Percentiles rank a stretch among this genome's conserved stretches.
Conservation (phyloP, 1,140 invertebrate species). For the Mamestra configurata region DNA sequence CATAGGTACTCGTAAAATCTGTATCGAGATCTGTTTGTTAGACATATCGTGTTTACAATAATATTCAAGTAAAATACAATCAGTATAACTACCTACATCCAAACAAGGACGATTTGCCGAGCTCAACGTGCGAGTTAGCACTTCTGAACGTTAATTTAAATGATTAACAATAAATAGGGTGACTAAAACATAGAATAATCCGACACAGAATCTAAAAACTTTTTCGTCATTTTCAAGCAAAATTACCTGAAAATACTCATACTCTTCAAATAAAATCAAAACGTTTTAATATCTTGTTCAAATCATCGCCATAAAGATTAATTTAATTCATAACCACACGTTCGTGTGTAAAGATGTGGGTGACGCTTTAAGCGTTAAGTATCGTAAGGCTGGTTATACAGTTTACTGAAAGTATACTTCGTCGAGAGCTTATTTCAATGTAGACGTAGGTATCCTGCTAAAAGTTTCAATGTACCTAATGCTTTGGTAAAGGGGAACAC, state of each 20-base stretch:
- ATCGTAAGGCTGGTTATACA: slow-evolving; percentile 52
- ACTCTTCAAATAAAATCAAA: slow-evolving; percentile 63
- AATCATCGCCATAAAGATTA: slow-evolving; percentile 72
- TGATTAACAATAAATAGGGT: too few species aligned
- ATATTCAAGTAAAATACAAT: too few species aligned
- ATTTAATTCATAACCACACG: slow-evolving; percentile 83
- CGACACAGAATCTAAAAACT: not conserved
- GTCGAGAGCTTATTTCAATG: slow-evolving; percentile 16
- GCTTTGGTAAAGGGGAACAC: not conserved
- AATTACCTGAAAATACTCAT: not conserved
- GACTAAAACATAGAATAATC: not conserved
- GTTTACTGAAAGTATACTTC: not conserved
- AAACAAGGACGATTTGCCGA: too few species aligned
- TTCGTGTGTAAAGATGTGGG: slow-evolving; percentile 72
- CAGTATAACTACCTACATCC: too few species aligned
- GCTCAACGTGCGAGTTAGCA: too few species aligned
- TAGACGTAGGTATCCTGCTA: not conserved
- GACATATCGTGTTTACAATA: too few species aligned
- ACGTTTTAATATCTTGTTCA: slow-evolving; percentile 68
- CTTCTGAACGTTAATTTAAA: too few species aligned
- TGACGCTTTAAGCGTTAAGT: slow-evolving; percentile 60
- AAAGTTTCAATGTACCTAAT: slow-evolving; percentile 11
- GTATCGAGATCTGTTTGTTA: too few species aligned
- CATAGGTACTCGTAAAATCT: too few species aligned
- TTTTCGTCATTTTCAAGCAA: not conserved